Conservation (phyloP, 2,113 vertebrate species). For the Gobio gobio region DNA sequence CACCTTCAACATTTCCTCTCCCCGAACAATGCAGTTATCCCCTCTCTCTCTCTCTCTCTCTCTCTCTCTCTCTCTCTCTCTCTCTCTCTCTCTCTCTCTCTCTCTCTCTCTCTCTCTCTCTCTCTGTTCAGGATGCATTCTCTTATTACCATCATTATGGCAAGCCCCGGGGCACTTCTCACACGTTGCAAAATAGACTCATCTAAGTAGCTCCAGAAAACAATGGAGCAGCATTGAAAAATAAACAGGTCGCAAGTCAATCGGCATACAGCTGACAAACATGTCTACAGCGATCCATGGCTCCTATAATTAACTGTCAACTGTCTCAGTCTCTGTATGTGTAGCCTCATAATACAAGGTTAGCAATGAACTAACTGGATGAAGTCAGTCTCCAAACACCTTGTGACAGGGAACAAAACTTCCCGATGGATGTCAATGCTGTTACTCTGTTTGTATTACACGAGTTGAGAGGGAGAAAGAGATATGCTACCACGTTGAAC, state of each 20-base stretch:
- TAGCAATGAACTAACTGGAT: constrained; percentile 70
- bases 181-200: constrained; percentile 62
- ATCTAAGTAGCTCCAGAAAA: constrained; percentile 66
- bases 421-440: constrained; percentile 55
- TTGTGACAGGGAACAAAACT: constrained; percentile 65
- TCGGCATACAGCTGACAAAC: constrained; percentile 66
- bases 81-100: constrained; percentile 8
- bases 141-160: constrained; percentile 77
- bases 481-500: constrained; percentile 26
- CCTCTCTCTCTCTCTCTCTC: constrained; percentile 21
- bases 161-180: constrained; percentile 70
- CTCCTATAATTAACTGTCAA: constrained; percentile 79
- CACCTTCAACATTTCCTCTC: constrained; percentile 68
- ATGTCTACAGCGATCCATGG: constrained; percentile 71
- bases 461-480: constrained; percentile 33
- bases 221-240: constrained; percentile 66
- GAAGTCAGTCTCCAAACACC: constrained; percentile 62
- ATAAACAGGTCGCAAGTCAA: constrained; percentile 69
- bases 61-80: constrained; percentile 46
- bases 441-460: constrained; percentile 56
- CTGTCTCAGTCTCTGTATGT: constrained; percentile 64
- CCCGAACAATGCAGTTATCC: constrained; percentile 35
- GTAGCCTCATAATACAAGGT: constrained; percentile 68
- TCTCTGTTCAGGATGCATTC: constrained; percentile 60
- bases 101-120: constrained; percentile 17